These are phyloP conservation scores for Lemur catta DNA, from an alignment of 2,797 vertebrate genomes.

Conservation along the genomic window DNA sequence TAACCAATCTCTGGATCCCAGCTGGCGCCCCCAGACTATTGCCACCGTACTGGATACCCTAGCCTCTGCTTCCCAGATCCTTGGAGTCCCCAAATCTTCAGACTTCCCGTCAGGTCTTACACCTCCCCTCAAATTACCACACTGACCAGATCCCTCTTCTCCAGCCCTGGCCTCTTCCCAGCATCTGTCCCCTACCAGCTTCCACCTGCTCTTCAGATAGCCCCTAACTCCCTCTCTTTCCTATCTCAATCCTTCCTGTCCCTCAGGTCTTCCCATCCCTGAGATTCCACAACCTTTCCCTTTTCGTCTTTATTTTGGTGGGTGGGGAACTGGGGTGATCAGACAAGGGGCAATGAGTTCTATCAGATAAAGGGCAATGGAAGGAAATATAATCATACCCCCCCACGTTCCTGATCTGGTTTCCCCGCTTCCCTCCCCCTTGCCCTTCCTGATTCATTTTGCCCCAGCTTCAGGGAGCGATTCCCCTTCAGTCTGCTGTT, in stretches of 20 bases:
- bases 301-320: neutral
- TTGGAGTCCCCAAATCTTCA: slow-evolving; percentile 8
- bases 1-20: slow-evolving; percentile 30
- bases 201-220: slow-evolving; percentile 62
- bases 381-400: slow-evolving; percentile 46
- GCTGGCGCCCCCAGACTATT: slow-evolving; percentile 28
- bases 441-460: slow-evolving; percentile 67
- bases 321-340: slow-evolving; percentile 15
- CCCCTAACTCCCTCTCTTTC: neutral
- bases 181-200: slow-evolving; percentile 28
- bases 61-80: slow-evolving; percentile 19
- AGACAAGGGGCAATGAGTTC: slow-evolving; percentile 21
- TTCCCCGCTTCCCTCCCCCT: neutral
- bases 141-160: neutral
- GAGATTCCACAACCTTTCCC: neutral
- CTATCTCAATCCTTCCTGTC: neutral
- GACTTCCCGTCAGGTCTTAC: slow-evolving; percentile 9
- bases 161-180: slow-evolving; percentile 19
- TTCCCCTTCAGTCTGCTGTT: slow-evolving; percentile 65
- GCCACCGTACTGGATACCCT: slow-evolving; percentile 30
- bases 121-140: slow-evolving; percentile 29
- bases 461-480: slow-evolving; percentile 55
- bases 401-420: slow-evolving; percentile 43
- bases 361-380: slow-evolving; percentile 49
- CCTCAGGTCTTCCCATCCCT: slow-evolving; percentile 8